Conservation (phyloP, 2,888 invertebrate genomes). For the Epicampocera succincta region DNA sequence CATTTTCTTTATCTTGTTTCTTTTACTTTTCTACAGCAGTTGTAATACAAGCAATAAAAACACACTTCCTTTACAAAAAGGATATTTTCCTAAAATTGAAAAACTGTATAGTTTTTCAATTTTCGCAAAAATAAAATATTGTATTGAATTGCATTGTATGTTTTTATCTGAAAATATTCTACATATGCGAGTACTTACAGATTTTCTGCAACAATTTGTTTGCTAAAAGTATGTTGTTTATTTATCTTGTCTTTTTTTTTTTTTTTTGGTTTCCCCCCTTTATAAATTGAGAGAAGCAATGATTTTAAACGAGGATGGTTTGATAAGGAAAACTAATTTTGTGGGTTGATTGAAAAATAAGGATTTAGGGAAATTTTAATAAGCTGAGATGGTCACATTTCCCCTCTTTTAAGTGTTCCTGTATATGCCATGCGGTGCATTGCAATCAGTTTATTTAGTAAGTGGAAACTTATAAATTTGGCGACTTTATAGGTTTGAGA, state of each 20-base stretch:
- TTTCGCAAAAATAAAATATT: constrained; percentile 27
- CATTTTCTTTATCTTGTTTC: neutral
- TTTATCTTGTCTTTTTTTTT: constrained; percentile 19
- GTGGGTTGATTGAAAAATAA: too few relatives aligned
- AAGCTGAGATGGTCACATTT: too few relatives aligned
- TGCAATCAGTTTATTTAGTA: too few relatives aligned
- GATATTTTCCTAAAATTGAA: constrained; percentile 7
- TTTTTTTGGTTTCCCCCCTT: too few relatives aligned
- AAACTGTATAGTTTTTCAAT: constrained; percentile 29
- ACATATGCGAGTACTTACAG: neutral
- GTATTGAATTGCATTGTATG: constrained; percentile 35
- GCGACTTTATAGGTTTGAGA: too few relatives aligned
- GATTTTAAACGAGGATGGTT: neutral
- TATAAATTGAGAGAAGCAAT: neutral
- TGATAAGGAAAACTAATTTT: neutral
- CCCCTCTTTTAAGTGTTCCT: too few relatives aligned
- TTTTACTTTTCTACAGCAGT: neutral
- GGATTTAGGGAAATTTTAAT: too few relatives aligned
- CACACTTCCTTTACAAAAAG: neutral
- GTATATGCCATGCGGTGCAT: too few relatives aligned
- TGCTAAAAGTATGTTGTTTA: constrained; percentile 47
- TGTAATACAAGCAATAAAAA: neutral
- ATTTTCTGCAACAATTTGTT: constrained; percentile 42
- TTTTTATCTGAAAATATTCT: constrained; percentile 1
- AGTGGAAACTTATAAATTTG: too few relatives aligned